A percentile compares a stretch with the other conserved stretches of the same genome.
These are phyloP conservation scores for Prionace glauca DNA, from an alignment of 2,797 vertebrate genomes.

Conservation along the genomic window DNA sequence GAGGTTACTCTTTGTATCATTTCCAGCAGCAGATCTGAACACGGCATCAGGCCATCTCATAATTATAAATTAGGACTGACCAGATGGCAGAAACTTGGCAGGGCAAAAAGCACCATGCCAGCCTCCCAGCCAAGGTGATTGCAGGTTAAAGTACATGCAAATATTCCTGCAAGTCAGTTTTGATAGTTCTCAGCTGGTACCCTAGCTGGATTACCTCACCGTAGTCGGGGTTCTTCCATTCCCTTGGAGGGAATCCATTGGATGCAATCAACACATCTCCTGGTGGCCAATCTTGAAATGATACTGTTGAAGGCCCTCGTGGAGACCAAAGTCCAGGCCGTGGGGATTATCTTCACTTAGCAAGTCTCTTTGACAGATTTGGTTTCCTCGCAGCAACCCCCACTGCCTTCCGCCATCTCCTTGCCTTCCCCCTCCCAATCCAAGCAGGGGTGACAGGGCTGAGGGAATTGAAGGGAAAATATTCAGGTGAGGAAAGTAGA, in stretches of 20 bases:
- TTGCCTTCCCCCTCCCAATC: too few relatives aligned
- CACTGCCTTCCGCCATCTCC: neutral
- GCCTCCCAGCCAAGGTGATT: neutral
- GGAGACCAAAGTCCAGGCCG: neutral
- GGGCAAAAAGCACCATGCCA: neutral
- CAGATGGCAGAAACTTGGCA: slow-evolving; percentile 24
- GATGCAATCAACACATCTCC: too few relatives aligned
- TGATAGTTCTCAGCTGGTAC: neutral
- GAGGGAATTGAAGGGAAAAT: neutral
- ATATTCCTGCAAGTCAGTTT: neutral
- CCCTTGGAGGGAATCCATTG: neutral
- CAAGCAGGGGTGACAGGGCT: neutral
- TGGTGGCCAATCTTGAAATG: neutral
- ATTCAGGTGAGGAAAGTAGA: neutral
- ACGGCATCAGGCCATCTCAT: slow-evolving; percentile 15
- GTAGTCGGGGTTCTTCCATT: neutral
- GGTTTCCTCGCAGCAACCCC: neutral
- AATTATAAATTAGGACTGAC: neutral
- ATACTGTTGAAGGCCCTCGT: neutral
- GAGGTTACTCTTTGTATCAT: neutral
- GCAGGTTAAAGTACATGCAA: neutral
- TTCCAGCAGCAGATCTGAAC: neutral
- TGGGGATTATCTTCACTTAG: neutral
- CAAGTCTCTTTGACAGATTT: neutral
- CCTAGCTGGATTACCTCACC: neutral